These are phyloP conservation scores for Hapalemur alaotrensis DNA, from an alignment of 2,797 vertebrate species.

Conservation along the genomic window DNA sequence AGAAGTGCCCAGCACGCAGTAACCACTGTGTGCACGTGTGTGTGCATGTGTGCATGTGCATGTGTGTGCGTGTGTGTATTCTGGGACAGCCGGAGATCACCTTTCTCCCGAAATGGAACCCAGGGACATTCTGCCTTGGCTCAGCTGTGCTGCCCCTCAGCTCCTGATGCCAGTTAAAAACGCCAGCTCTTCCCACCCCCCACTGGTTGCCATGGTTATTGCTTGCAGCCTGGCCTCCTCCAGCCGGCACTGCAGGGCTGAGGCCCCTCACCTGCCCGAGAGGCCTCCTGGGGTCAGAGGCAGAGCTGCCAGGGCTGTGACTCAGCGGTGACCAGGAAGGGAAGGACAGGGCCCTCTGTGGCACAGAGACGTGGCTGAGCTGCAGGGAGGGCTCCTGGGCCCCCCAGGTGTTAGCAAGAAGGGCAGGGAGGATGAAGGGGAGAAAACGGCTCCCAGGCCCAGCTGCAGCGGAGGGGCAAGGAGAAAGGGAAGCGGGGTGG, in stretches of 20 bases:
- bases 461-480: not conserved
- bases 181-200: slow-evolving; percentile 64
- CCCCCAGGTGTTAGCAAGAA: not conserved
- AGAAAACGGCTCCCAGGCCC: no score
- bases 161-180: slow-evolving; percentile 81
- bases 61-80: not conserved
- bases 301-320: slow-evolving; percentile 64
- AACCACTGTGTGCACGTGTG: no score
- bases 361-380: not conserved
- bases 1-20: not conserved
- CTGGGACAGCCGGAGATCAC: not conserved
- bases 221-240: slow-evolving; percentile 83
- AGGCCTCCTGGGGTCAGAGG: slow-evolving; percentile 66
- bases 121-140: not conserved
- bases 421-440: not conserved
- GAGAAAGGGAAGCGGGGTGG: not conserved
- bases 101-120: not conserved
- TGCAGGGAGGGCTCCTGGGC: not conserved
- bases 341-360: not conserved
- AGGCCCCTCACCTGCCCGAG: slow-evolving; percentile 52
- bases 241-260: slow-evolving; percentile 53
- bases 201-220: slow-evolving; percentile 88
- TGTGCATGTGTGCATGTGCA: fast-evolving
- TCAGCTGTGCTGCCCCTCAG: slow-evolving; percentile 78
- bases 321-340: not conserved